phyloP scores from a whole-genome alignment of 2,797 vertebrate species.

The Ctenosaura bakeri region DNA sequence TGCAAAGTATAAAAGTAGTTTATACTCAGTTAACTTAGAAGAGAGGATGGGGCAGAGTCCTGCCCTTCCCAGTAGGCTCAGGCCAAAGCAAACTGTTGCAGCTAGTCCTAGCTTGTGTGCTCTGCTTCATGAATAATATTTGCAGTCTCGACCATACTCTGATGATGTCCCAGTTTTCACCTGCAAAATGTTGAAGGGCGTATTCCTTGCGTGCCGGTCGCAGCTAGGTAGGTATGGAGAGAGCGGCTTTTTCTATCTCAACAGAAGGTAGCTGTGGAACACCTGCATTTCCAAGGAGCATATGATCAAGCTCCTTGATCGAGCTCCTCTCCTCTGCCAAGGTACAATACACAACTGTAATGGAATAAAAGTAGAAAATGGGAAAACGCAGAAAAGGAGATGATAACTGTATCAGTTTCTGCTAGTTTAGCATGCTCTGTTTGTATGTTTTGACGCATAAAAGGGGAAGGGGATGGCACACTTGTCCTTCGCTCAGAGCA shows the following conservation, averaged over 20 bases:
- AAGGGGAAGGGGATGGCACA: background rate
- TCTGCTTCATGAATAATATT: too few species aligned
- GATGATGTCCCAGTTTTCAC: too few species aligned
- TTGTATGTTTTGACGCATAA: background rate
- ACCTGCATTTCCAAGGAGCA: background rate
- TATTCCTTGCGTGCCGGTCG: background rate
- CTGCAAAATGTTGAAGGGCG: too few species aligned
- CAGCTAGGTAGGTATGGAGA: background rate
- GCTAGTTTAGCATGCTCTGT: background rate
- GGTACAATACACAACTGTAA: too few species aligned
- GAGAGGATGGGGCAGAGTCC: too few species aligned
- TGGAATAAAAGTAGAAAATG: background rate
- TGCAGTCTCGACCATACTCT: too few species aligned
- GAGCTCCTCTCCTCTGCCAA: background rate
- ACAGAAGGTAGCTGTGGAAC: background rate
- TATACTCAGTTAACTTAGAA: too few species aligned
- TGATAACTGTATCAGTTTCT: too few species aligned
- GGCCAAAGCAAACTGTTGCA: too few species aligned
- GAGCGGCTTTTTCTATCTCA: background rate
- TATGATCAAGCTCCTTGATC: background rate
- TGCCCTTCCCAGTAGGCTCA: too few species aligned
- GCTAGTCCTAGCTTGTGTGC: too few species aligned
- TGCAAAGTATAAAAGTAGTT: too few species aligned
- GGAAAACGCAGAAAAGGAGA: background rate
- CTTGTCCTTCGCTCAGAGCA: background rate